Conservation (phyloP, 2,888 invertebrate genomes). For the Stegana nigrithorax region DNA sequence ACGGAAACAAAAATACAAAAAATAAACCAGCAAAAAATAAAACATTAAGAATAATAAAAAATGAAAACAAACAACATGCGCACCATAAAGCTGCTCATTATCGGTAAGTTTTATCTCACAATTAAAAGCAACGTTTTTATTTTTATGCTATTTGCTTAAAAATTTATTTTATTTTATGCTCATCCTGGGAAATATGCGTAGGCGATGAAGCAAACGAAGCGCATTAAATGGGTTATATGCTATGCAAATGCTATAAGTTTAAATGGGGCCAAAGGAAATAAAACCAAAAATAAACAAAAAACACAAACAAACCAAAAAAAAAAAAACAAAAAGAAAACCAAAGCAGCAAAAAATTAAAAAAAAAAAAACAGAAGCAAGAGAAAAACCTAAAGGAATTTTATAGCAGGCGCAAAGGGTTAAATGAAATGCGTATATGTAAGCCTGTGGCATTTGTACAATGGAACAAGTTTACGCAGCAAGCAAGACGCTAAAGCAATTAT, state of each 20-base stretch:
- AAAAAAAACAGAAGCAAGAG: not conserved
- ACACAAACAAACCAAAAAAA: constrained; percentile 21
- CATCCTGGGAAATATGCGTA: constrained; percentile 7
- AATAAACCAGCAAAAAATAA: constrained; percentile 16
- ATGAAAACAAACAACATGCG: constrained; percentile 21
- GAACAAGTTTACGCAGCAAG: too few relatives aligned
- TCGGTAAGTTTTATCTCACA: constrained; percentile 62
- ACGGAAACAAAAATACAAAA: constrained; percentile 19
- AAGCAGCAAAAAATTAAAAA: not conserved
- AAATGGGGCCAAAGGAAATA: not conserved
- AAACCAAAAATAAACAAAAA: constrained; percentile 7
- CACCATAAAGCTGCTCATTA: constrained; percentile 60
- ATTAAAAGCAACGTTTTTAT: constrained; percentile 41
- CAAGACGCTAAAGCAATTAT: too few relatives aligned
- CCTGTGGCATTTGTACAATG: too few relatives aligned
- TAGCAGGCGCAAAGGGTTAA: too few relatives aligned
- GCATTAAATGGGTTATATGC: not conserved
- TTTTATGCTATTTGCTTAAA: constrained; percentile 20
- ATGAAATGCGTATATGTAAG: too few relatives aligned
- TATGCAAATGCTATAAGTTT: too few relatives aligned
- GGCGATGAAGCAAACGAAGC: not conserved
- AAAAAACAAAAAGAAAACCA: constrained; percentile 11
- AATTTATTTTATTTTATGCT: constrained; percentile 12
- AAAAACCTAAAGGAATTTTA: too few relatives aligned
- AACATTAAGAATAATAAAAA: constrained; percentile 22